These are phyloP conservation scores for Diprion similis DNA, from an alignment of 1,140 invertebrate species.

Conservation along the genomic window DNA sequence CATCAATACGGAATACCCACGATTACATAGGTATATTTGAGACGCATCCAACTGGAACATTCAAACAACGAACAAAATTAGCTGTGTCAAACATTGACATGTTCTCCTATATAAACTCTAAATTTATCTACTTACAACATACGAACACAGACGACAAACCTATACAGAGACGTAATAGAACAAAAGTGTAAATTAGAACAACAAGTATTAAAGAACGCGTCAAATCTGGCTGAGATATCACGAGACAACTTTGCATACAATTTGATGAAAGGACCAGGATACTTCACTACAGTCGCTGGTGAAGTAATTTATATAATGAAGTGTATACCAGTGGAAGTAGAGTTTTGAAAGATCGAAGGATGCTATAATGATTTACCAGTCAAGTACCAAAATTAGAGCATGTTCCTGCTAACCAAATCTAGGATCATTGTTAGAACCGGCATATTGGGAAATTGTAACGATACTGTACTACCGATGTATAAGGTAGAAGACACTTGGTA, in stretches of 20 bases:
- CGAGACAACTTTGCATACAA: conserved; percentile 36
- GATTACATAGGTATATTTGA: conserved; percentile 18
- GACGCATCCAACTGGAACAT: neutral
- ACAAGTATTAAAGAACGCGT: conserved; percentile 26
- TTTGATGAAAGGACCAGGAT: conserved; percentile 33
- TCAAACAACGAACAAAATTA: neutral
- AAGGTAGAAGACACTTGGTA: conserved; percentile 24
- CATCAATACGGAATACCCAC: conserved; percentile 20
- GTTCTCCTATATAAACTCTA: conserved; percentile 33
- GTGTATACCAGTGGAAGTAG: conserved; percentile 31
- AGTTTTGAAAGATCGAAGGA: conserved; percentile 6
- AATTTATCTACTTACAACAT: conserved; percentile 36
- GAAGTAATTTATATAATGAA: conserved; percentile 37
- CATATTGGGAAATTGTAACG: conserved; percentile 22
- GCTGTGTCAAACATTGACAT: conserved; percentile 16
- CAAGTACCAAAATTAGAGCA: conserved; percentile 13
- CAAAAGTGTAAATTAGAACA: conserved; percentile 32
- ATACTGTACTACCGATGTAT: conserved; percentile 21
- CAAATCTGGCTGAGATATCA: conserved; percentile 17
- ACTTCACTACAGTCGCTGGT: conserved; percentile 31
- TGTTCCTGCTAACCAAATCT: conserved; percentile 27
- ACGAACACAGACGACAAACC: conserved; percentile 13
- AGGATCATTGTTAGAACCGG: conserved; percentile 24
- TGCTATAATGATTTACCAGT: conserved; percentile 29
- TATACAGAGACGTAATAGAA: conserved; percentile 26